phyloP scores from a whole-genome alignment of 2,797 vertebrate species.

The Enteromius radiatus region DNA sequence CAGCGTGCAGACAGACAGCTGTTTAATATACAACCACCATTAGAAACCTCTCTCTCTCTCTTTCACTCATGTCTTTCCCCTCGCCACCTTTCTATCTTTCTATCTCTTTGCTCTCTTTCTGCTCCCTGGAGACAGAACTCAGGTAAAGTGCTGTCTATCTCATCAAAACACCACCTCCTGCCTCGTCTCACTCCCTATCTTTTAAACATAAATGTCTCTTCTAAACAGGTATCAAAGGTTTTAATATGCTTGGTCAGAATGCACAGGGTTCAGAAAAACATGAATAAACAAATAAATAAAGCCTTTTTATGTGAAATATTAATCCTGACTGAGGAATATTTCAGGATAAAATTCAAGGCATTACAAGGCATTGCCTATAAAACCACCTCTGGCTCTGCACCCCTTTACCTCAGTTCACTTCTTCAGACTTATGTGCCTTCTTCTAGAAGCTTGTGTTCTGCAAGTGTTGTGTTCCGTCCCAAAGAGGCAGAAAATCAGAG shows the following conservation, averaged over 20 bases:
- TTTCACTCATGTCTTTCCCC: constrained; percentile 11
- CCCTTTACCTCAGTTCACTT: too few species aligned
- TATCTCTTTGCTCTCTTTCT: constrained; percentile 13
- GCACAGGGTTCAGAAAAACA: background rate
- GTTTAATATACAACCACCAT: constrained; percentile 77
- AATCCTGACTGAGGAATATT: too few species aligned
- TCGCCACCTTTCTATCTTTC: constrained; percentile 3
- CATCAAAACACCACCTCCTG: background rate
- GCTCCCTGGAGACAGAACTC: background rate
- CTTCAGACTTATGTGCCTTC: too few species aligned
- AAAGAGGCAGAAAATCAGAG: too few species aligned
- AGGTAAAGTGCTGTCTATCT: constrained; percentile 27
- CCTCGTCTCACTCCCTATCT: background rate
- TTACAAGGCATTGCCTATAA: too few species aligned
- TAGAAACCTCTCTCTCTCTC: constrained; percentile 57
- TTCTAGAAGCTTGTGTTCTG: too few species aligned
- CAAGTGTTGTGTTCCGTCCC: too few species aligned
- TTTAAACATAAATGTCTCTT: background rate
- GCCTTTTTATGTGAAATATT: too few species aligned
- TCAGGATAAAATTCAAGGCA: too few species aligned
- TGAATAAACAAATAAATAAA: too few species aligned
- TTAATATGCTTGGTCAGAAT: background rate
- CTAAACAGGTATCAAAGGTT: background rate
- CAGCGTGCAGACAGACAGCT: constrained; percentile 73
- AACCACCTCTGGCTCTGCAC: too few species aligned